These are phyloP conservation scores for Synanthedon vespiformis DNA, from an alignment of 2,888 invertebrate species.

Conservation along the genomic window DNA sequence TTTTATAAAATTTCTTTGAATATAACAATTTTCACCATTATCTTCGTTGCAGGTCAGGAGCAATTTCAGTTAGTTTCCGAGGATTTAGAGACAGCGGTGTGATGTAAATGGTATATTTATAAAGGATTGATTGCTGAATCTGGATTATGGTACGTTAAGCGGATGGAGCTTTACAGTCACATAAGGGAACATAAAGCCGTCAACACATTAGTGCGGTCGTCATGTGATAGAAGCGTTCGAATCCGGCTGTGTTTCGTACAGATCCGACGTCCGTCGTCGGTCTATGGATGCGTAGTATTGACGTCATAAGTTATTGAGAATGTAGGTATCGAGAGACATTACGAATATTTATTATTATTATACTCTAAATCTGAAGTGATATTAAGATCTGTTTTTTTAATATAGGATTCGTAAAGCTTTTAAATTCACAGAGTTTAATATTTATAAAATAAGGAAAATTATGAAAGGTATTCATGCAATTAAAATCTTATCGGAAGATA, in stretches of 20 bases:
- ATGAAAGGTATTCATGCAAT: no score
- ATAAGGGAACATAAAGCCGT: slow-evolving; percentile 1
- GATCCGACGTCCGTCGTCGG: not conserved
- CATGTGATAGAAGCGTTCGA: not conserved
- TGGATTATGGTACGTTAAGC: not conserved
- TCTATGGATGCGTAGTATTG: no score
- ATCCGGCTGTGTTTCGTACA: not conserved
- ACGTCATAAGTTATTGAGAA: not conserved
- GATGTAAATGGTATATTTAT: slow-evolving; percentile 13
- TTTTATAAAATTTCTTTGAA: no score
- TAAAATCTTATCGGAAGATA: no score
- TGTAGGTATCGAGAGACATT: slow-evolving; percentile 7
- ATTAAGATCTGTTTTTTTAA: slow-evolving; percentile 33
- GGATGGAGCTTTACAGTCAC: not conserved
- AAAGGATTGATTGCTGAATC: not conserved
- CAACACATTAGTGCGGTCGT: not conserved
- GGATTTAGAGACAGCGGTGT: slow-evolving; percentile 64
- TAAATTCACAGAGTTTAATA: not conserved
- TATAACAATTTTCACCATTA: not conserved
- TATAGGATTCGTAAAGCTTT: slow-evolving; percentile 11
- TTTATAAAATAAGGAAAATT: not conserved
- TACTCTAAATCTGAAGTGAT: slow-evolving; percentile 46
- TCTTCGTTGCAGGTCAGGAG: slow-evolving; percentile 58
- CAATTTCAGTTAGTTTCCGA: slow-evolving; percentile 67
- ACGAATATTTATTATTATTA: slow-evolving; percentile 11